phyloP scores from a whole-genome alignment of 2,888 invertebrate species.

The Pterostichus niger region DNA sequence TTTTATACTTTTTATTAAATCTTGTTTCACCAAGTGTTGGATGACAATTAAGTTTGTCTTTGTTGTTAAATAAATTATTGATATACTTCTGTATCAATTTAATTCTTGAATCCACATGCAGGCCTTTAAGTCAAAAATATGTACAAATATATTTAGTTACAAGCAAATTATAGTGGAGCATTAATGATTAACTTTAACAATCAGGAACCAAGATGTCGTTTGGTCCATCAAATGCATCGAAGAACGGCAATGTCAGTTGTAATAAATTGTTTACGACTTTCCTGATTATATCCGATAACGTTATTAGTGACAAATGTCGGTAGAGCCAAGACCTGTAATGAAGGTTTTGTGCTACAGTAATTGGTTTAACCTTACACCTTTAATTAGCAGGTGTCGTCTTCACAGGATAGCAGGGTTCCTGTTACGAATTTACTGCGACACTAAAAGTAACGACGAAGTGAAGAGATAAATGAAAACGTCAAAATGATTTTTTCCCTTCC shows the following conservation, averaged over 20 bases:
- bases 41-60: too few relatives aligned
- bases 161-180: too few relatives aligned
- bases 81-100: too few relatives aligned
- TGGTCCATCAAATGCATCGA: not conserved
- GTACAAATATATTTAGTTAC: too few relatives aligned
- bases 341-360: conserved; percentile 48
- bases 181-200: too few relatives aligned
- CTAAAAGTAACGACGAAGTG: not conserved
- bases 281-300: conserved; percentile 60
- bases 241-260: not conserved
- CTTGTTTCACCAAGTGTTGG: too few relatives aligned
- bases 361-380: conserved; percentile 65
- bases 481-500: not conserved
- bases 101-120: too few relatives aligned
- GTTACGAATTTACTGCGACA: not conserved
- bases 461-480: not conserved
- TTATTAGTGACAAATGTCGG: conserved; percentile 62
- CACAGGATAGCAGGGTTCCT: not conserved
- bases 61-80: too few relatives aligned
- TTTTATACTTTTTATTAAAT: too few relatives aligned
- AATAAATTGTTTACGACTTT: conserved; percentile 60
- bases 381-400: conserved; percentile 60
- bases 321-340: conserved; percentile 11
- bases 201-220: too few relatives aligned
- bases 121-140: too few relatives aligned